A percentile compares a stretch with the other conserved stretches of the same genome.
phyloP scores from a whole-genome alignment of 1,140 invertebrate species.

The Caenorhabditis latens region DNA sequence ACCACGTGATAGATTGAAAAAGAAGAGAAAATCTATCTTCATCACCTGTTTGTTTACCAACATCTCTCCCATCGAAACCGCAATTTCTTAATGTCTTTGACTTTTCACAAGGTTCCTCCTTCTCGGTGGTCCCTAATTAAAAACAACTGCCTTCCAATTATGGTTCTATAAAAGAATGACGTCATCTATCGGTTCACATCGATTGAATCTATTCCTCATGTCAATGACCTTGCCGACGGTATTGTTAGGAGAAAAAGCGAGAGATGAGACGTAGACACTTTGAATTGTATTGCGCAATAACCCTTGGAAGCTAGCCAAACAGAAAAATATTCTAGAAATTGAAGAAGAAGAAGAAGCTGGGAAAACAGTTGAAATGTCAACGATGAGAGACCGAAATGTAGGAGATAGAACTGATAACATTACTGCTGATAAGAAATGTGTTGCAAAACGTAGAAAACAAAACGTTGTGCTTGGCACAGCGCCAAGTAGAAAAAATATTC shows the following conservation, averaged over 20 bases:
- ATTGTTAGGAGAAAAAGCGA: neutral
- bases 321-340: neutral
- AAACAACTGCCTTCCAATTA: neutral
- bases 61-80: too few relatives aligned
- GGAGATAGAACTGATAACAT: neutral
- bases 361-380: conserved; percentile 15
- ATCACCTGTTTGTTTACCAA: too few relatives aligned
- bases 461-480: too few relatives aligned
- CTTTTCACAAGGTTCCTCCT: too few relatives aligned
- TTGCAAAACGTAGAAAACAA: neutral
- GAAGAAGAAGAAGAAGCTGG: neutral
- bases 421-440: neutral
- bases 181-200: conserved; percentile 1
- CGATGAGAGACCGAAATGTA: neutral
- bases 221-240: conserved; percentile 22
- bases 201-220: neutral
- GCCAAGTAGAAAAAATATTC: neutral
- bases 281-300: conserved; percentile 22
- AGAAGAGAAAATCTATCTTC: too few relatives aligned
- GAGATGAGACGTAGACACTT: neutral
- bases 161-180: neutral
- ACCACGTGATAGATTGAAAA: too few relatives aligned
- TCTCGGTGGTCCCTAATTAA: neutral
- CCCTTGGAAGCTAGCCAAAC: conserved; percentile 32
- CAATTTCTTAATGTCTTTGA: too few relatives aligned